These are phyloP conservation scores for Zaprionus bogoriensis DNA, from an alignment of 2,888 invertebrate species.

Conservation along the genomic window DNA sequence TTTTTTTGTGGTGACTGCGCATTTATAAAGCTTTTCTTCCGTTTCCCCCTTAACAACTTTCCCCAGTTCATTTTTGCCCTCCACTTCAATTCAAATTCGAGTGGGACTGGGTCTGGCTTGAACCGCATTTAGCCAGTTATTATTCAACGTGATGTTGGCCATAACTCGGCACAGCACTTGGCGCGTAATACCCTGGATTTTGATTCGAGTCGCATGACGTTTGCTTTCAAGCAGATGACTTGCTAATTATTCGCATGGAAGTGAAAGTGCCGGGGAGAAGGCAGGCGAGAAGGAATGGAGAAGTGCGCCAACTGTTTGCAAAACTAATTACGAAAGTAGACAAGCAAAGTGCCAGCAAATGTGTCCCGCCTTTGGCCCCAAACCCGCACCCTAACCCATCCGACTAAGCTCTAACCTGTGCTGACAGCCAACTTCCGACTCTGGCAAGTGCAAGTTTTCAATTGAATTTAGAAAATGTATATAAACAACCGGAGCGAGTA, in stretches of 20 bases:
- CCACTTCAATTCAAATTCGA: slow-evolving; percentile 14
- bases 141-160: slow-evolving; percentile 41
- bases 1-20: slow-evolving; percentile 20
- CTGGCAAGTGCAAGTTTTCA: slow-evolving; percentile 39
- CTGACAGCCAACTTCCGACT: neutral
- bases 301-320: slow-evolving; percentile 36
- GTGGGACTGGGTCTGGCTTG: slow-evolving; percentile 1
- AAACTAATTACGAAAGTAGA: slow-evolving; percentile 52
- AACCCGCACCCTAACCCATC: neutral
- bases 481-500: neutral
- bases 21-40: slow-evolving; percentile 37
- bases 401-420: neutral
- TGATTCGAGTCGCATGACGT: slow-evolving; percentile 17
- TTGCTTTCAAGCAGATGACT: slow-evolving; percentile 2
- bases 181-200: neutral
- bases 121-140: slow-evolving; percentile 45
- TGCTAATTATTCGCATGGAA: slow-evolving; percentile 28
- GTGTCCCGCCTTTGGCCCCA: slow-evolving; percentile 2
- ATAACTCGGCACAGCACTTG: slow-evolving; percentile 21
- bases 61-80: neutral
- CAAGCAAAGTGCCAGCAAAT: slow-evolving; percentile 28
- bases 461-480: slow-evolving; percentile 38
- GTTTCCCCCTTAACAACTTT: neutral
- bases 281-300: slow-evolving; percentile 3
- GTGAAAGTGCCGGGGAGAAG: neutral